These are phyloP conservation scores for Stomorhina lunata DNA, from an alignment of 2,888 invertebrate genomes.

Conservation along the genomic window DNA sequence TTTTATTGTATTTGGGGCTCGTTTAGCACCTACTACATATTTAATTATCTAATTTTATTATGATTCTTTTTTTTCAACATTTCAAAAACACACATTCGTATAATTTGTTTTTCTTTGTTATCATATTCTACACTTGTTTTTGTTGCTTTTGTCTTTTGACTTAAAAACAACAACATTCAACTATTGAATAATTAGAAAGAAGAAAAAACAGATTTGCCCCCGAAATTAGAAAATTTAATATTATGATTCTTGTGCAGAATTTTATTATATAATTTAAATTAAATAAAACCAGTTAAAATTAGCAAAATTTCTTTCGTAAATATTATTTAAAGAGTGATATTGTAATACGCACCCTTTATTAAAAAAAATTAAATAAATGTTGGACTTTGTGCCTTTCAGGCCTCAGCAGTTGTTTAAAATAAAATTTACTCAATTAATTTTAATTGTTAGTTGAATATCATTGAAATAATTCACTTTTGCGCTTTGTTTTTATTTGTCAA, in stretches of 20 bases:
- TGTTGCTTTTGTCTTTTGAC: not conserved
- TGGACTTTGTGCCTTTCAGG: slow-evolving; percentile 54
- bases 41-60: not conserved
- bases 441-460: slow-evolving; percentile 1
- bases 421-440: not conserved
- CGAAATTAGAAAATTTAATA: slow-evolving; percentile 27
- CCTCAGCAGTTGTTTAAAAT: not conserved
- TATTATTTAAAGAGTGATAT: not conserved
- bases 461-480: not conserved
- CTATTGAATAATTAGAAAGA: not conserved
- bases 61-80: not conserved
- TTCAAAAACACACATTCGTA: not conserved
- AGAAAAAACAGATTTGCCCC: slow-evolving; percentile 34
- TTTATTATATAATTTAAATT: slow-evolving; percentile 55
- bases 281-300: not conserved
- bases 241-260: not conserved
- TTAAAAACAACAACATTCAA: not conserved
- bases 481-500: slow-evolving; percentile 2
- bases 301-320: not conserved
- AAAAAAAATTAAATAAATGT: slow-evolving; percentile 15
- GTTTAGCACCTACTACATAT: slow-evolving; percentile 1
- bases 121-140: not conserved
- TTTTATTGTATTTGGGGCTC: not conserved
- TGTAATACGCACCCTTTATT: slow-evolving; percentile 33
- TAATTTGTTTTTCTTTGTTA: slow-evolving; percentile 19